Base-by-base conservation (phyloP, 2,888 invertebrate species). In the Cerastis leucographa region DNA sequence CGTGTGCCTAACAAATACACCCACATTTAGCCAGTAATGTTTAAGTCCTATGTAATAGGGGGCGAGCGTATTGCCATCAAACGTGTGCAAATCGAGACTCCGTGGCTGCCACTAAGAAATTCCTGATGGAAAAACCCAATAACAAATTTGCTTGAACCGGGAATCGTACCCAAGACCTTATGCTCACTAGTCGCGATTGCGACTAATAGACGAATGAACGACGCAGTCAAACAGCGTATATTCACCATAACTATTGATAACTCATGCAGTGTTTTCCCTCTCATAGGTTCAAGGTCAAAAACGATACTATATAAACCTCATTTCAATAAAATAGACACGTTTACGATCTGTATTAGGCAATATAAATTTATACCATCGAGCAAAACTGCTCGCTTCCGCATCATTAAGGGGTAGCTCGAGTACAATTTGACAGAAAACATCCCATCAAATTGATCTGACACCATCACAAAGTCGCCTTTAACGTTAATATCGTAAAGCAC, bases 401-500 rank as follows among this genome's bases (percentile, higher is more conserved):
- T 29, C 54, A 49, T 56, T 54, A 72, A 44, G 35, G 19, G 64
- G 42, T 29, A 25, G 17, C 22, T 59, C 19, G 17, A 70, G 35
- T 40, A 71, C 40, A n/a, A 66, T 65, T 76, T 80, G 71, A 66
- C 51, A 49, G 54, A 69, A 76, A 84, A 74, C 54, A 65, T 29
- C 77, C 66, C 77, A 81, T 70, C 59, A 72, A 81, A 85, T 66
- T 56, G 76, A 61, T 64, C 40, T 67, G 40, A 56, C 54, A 70
- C 66, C 56, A 69, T 76, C 61, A 69, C 59, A 54, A 74, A 72
- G 25, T 72, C 65, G 14, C 56, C 40, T 61, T 56, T 74, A 76
- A 74, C 62, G 73, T 85, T 54, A 74, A 81, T 81, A 75, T 84
- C 71, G 71, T 83, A 83, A 83, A 83, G 46, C 35, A 75, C 51